Evolutionary conservation across 2,113 vertebrate genomes (phyloP).

Genomic region (Plestiodon gilberti): DNA sequence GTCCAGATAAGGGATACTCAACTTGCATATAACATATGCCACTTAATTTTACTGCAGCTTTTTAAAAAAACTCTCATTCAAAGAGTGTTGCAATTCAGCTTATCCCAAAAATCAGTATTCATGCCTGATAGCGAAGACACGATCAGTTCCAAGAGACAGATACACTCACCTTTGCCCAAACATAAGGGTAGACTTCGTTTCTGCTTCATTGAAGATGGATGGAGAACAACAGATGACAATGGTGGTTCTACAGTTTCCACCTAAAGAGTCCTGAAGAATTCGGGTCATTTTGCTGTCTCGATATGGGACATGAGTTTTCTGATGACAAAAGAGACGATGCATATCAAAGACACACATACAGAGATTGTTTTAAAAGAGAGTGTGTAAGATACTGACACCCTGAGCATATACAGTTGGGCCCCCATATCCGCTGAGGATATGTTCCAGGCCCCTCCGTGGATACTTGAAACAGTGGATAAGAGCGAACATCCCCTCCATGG

Average conservation of each 20-base stretch:
- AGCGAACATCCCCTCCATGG: too few relatives aligned
- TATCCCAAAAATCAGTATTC: background rate
- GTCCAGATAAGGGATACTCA: too few relatives aligned
- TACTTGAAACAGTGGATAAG: too few relatives aligned
- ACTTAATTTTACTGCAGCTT: background rate
- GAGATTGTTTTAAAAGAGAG: background rate
- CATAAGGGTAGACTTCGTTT: conserved; percentile 94
- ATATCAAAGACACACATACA: background rate
- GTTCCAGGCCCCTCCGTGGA: too few relatives aligned
- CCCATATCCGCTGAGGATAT: too few relatives aligned
- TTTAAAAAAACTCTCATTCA: background rate
- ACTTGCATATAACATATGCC: background rate
- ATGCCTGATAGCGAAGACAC: fast-evolving
- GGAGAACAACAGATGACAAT: conserved; percentile 96
- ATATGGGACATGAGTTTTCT: conserved; percentile 95
- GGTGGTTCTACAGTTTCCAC: conserved; percentile 94
- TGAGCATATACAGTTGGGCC: too few relatives aligned
- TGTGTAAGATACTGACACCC: too few relatives aligned
- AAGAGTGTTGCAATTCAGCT: background rate
- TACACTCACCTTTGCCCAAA: conserved; percentile 87
- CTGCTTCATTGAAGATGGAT: conserved; percentile 91
- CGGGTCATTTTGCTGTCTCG: conserved; percentile 97
- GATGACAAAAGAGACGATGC: background rate
- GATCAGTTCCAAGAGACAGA: fast-evolving
- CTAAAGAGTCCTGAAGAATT: conserved; percentile 94